Base-by-base conservation (phyloP, 2,113 vertebrate genomes). In the Arvicanthis niloticus region DNA sequence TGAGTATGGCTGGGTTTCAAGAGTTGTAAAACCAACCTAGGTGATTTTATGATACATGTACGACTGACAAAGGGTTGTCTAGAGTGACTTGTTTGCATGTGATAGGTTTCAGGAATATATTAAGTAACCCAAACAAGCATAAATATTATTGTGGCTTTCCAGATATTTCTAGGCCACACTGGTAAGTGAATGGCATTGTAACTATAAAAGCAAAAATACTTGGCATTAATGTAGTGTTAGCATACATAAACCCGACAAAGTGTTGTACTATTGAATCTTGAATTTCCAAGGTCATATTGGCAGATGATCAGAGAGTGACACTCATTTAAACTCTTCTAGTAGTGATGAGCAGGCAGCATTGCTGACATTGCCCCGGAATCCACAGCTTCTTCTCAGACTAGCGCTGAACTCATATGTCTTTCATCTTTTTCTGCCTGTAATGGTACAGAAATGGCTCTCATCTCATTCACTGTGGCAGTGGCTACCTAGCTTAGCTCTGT, bases 191-290 rank as follows among this genome's bases (percentile, higher is more conserved):
- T 29, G 42, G 62, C 24, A 31, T 42, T 82, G 22, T 77, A 91
- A 91, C 91, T 76, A 82, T 67, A 75, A 86, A 96, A 94, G 67
- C 82, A 96, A 85, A 85, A 88, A 88, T 37, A 45, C 45, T 80
- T 87, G 73, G 11, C 53, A 22, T 82, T 73, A 68, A 94, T 93
- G 42, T 73, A 40, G 56, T 53, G 87, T 82, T 89, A 85, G 86
- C 37, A 16, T 10, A 88, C 24, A 13, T 56, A 87, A 95, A 80
- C n/a, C n/a, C 68, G 37, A 75, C 60, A 31, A 86, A 93, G 80
- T 70, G 86, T 51, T 85, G 0, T 34, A 3, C 58, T 72, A 60
- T 4, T 60, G 34, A 26, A 65, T 89, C 78, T 51, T 84, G 82
- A n/a, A 78, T 7, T 60, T 48, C 56, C 53, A 51, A 75, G 40